Conservation (phyloP, 2,113 vertebrate genomes). For the Cettia cetti region DNA sequence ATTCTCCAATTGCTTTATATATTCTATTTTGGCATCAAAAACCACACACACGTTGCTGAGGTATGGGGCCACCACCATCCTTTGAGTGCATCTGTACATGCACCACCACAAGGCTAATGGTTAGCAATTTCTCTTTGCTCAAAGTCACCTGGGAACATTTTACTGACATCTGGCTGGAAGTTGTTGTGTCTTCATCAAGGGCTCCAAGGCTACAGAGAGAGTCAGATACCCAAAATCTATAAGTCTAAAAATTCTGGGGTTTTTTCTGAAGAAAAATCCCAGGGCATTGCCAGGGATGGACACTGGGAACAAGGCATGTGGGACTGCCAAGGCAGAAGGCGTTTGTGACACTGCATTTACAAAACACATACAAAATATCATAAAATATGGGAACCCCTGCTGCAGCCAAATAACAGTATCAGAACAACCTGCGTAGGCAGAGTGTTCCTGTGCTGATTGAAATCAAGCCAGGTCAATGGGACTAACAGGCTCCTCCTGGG, state of each 20-base stretch:
- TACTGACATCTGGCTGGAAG: not conserved
- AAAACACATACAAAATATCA: not conserved
- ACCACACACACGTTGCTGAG: accelerated
- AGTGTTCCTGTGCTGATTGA: not conserved
- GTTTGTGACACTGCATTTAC: not conserved
- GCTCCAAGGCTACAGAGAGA: not conserved
- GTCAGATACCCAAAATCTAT: not conserved
- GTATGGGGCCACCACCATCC: not conserved
- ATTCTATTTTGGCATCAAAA: not conserved
- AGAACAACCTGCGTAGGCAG: not conserved
- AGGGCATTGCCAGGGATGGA: not conserved
- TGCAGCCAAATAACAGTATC: not conserved
- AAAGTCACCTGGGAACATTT: not conserved
- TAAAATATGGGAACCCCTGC: not conserved
- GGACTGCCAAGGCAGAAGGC: not conserved
- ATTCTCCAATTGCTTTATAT: not conserved
- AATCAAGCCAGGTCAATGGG: not conserved
- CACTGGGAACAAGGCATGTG: not conserved
- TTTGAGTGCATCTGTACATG: not conserved
- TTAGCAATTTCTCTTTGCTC: not conserved
- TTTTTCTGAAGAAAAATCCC: not conserved
- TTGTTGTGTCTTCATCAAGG: not conserved
- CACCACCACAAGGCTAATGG: not conserved
- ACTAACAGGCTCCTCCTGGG: slow-evolving; percentile 3
- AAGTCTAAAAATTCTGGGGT: not conserved